phyloP scores from a whole-genome alignment of 2,113 vertebrate genomes.

The Psettodes erumei region DNA sequence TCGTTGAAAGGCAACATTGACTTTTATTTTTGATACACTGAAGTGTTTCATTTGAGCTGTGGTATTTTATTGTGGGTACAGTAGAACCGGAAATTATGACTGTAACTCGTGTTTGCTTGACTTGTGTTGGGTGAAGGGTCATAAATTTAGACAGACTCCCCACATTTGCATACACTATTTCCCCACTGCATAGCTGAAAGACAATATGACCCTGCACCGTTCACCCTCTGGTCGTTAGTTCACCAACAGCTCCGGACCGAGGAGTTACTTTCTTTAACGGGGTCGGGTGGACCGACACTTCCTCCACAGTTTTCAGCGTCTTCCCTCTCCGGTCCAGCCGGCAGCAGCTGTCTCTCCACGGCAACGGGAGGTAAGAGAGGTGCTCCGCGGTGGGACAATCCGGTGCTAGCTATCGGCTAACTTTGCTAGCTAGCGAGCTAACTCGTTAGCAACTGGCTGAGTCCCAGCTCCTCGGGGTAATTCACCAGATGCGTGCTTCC shows the following conservation, averaged over 20 bases:
- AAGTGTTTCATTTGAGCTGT: not conserved
- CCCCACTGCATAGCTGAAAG: slow-evolving; percentile 78
- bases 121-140: slow-evolving; percentile 78
- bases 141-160: slow-evolving; percentile 72
- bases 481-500: not conserved
- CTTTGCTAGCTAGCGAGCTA: slow-evolving; percentile 55
- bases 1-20: not conserved
- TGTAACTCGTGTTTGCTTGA: slow-evolving; percentile 51
- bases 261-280: not conserved
- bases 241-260: slow-evolving; percentile 1
- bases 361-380: slow-evolving; percentile 78
- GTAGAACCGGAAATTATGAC: slow-evolving; percentile 64
- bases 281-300: slow-evolving; percentile 15
- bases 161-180: slow-evolving; percentile 66
- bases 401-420: slow-evolving; percentile 62
- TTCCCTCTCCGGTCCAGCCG: slow-evolving; percentile 49
- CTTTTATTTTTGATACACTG: not conserved
- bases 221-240: slow-evolving; percentile 60
- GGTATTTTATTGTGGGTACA: not conserved
- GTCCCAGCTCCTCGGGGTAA: too few species aligned
- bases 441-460: slow-evolving; percentile 21
- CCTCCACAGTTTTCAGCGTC: slow-evolving; percentile 15
- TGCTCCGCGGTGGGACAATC: slow-evolving; percentile 63
- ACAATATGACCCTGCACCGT: slow-evolving; percentile 78
- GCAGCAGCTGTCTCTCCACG: slow-evolving; percentile 66